These are phyloP conservation scores for Spicauda simplicius DNA, from an alignment of 2,888 invertebrate species.

Conservation along the genomic window DNA sequence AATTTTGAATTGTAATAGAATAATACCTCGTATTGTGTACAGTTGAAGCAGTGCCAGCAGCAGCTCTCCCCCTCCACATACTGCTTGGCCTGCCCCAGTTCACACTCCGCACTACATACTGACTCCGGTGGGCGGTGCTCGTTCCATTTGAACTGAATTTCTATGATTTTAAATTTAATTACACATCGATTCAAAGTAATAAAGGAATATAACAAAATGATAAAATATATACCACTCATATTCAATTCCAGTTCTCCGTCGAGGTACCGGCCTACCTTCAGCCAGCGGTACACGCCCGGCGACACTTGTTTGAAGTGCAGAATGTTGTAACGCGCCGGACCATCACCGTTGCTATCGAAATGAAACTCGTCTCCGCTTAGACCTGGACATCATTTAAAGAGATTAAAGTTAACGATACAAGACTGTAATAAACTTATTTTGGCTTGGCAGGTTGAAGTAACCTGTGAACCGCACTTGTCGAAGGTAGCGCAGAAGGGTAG, in stretches of 20 bases:
- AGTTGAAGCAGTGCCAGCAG: conserved; percentile 94
- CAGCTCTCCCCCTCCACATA: conserved; percentile 97
- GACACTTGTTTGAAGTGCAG: conserved; percentile 95
- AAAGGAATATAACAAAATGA: neutral
- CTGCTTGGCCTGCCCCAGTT: conserved; percentile 94
- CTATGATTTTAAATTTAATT: conserved; percentile 64
- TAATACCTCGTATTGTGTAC: conserved; percentile 80
- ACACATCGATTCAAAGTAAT: neutral
- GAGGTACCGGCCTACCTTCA: conserved; percentile 93
- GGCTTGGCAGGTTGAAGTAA: conserved; percentile 31
- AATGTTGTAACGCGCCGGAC: conserved; percentile 97
- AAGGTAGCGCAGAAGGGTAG: conserved; percentile 92
- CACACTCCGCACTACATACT: conserved; percentile 95
- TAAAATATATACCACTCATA: conserved; percentile 85
- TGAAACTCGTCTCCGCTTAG: conserved; percentile 95
- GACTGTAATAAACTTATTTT: neutral
- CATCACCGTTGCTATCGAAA: conserved; percentile 95
- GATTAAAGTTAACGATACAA: neutral
- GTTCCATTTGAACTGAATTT: conserved; percentile 92
- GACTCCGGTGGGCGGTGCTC: conserved; percentile 93
- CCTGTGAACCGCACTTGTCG: conserved; percentile 91
- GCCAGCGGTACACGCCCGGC: conserved; percentile 91
- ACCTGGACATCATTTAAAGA: conserved; percentile 79
- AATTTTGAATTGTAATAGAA: no score
- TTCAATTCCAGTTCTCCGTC: conserved; percentile 91